A percentile compares a stretch with the other conserved stretches of the same genome.
Evolutionary conservation across 2,888 invertebrate species (phyloP).

Genomic region (Limnephilus marmoratus): DNA sequence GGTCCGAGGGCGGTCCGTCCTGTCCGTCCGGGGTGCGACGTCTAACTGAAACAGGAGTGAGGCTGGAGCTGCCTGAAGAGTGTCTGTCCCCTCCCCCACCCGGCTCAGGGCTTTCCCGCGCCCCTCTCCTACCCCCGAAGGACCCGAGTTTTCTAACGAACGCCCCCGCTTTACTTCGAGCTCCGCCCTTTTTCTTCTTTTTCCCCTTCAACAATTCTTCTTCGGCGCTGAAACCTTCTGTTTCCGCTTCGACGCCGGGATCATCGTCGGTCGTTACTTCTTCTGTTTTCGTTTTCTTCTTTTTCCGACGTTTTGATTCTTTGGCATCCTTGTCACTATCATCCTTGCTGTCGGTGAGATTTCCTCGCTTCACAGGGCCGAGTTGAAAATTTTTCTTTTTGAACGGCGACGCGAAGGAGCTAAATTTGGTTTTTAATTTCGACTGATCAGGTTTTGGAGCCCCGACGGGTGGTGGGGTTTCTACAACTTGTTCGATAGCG

Average conservation of each 20-base stretch:
- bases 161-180: slow-evolving; percentile 67
- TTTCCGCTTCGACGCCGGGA: slow-evolving; percentile 52
- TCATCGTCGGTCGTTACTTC: slow-evolving; percentile 54
- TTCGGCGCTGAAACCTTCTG: slow-evolving; percentile 68
- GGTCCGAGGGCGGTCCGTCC: slow-evolving; percentile 64
- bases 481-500: slow-evolving; percentile 51
- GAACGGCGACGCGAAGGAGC: slow-evolving; percentile 76
- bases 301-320: slow-evolving; percentile 76
- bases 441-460: slow-evolving; percentile 69
- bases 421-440: slow-evolving; percentile 75
- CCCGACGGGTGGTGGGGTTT: slow-evolving; percentile 68
- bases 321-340: slow-evolving; percentile 74
- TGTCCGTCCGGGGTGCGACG: slow-evolving; percentile 69
- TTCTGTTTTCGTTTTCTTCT: slow-evolving; percentile 71
- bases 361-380: slow-evolving; percentile 73
- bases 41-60: slow-evolving; percentile 65
- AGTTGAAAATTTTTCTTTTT: slow-evolving; percentile 77
- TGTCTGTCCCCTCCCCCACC: slow-evolving; percentile 68
- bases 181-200: slow-evolving; percentile 72
- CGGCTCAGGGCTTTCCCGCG: slow-evolving; percentile 69
- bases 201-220: slow-evolving; percentile 72
- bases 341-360: slow-evolving; percentile 71
- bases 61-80: slow-evolving; percentile 65
- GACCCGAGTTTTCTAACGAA: slow-evolving; percentile 74
- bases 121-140: slow-evolving; percentile 71